These are phyloP conservation scores for Rhinopithecus roxellana DNA, from an alignment of 2,113 vertebrate species.

Conservation along the genomic window DNA sequence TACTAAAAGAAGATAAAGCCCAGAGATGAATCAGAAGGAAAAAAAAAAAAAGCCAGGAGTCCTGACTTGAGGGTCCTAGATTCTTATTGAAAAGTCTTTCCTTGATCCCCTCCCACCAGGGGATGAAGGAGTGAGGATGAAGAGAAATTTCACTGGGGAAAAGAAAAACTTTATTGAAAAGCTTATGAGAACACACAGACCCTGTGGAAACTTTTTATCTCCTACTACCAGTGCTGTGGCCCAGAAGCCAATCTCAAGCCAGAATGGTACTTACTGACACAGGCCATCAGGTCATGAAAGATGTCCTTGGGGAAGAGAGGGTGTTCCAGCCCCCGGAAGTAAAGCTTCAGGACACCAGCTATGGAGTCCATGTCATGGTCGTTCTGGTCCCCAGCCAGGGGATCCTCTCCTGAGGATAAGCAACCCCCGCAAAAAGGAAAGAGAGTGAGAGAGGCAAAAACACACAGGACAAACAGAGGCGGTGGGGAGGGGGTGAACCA, in stretches of 20 bases:
- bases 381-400: constrained; percentile 97
- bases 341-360: constrained; percentile 97
- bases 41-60: not conserved
- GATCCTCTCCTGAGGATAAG: constrained; percentile 91
- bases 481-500: not conserved
- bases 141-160: not conserved
- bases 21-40: not conserved
- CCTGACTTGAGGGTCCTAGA: not conserved
- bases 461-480: not conserved
- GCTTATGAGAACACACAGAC: not conserved
- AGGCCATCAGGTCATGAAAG: constrained; percentile 97
- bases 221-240: not conserved
- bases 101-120: not conserved
- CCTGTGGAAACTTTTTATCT: not conserved
- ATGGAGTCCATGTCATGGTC: constrained; percentile 99
- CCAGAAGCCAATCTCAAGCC: not conserved
- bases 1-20: not conserved
- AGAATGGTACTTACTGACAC: constrained; percentile 92
- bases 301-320: constrained; percentile 99
- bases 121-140: not conserved
- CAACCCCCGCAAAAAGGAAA: not conserved
- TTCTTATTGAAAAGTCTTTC: not conserved
- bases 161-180: not conserved
- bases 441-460: constrained; percentile 7
- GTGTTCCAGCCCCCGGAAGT: constrained; percentile 95